Base-by-base conservation (phyloP, 2,888 invertebrate genomes). In the Hylaea fasciaria region DNA sequence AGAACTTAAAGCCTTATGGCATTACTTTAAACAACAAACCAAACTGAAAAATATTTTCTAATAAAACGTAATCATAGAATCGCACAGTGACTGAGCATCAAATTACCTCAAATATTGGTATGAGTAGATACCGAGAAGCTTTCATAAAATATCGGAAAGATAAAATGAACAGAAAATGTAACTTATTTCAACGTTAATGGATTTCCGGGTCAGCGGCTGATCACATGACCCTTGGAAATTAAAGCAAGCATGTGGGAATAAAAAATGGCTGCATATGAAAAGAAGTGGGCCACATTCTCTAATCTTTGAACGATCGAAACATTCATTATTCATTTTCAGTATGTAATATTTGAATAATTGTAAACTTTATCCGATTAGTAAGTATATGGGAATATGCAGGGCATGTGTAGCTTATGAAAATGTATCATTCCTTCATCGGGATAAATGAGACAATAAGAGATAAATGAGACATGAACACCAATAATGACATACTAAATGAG, bases 401-500 rank as follows among this genome's bases (percentile, higher is more conserved):
- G n/a, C n/a, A n/a, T n/a, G n/a, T n/a, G 83, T 82, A 80, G 80
- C 80, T 83, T 87, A 86, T 86, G 85, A 86, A 86, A 87, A 86
- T 86, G 86, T 86, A 87, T 86, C 85, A 83, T 82, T 65, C 69
- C 65, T 70, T 69, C 72, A 77, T 80, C 62, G 56, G 45, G 52
- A 55, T 35, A 50, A 59, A 50, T 22, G 17, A 45, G 37, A 13
- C 22, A 51, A 11, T 46, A n/a, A n/a, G n/a, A n/a, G n/a, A n/a
- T n/a, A n/a, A n/a, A n/a, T n/a, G n/a, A n/a, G n/a, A n/a, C n/a
- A n/a, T n/a, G n/a, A n/a, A n/a, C n/a, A n/a, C n/a, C n/a, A n/a
- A n/a, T n/a, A n/a, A n/a, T n/a, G n/a, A n/a, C n/a, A n/a, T n/a
- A n/a, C n/a, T n/a, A n/a, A n/a, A n/a, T n/a, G n/a, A n/a, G n/a